phyloP scores from a whole-genome alignment of 2,113 vertebrate genomes.

The Nibea coibor region DNA sequence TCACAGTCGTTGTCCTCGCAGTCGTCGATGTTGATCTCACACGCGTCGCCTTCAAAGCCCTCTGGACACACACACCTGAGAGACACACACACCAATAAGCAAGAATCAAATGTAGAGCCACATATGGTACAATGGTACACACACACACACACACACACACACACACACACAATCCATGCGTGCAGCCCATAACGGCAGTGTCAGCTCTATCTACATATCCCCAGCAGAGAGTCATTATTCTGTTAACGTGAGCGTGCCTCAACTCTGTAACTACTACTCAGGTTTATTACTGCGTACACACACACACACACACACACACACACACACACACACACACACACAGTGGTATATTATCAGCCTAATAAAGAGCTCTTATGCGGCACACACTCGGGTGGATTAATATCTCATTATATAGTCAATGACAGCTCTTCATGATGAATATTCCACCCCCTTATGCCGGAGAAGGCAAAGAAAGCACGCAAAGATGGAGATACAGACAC shows the following conservation, averaged over 20 bases:
- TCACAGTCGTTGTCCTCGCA: constrained; percentile 99
- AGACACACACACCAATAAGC: constrained; percentile 61
- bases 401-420: constrained; percentile 72
- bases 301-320: background rate
- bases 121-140: background rate
- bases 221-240: constrained; percentile 61
- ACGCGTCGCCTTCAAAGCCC: constrained; percentile 95
- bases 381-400: constrained; percentile 66
- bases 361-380: constrained; percentile 75
- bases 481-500: constrained; percentile 29
- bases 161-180: background rate
- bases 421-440: constrained; percentile 56
- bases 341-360: constrained; percentile 55
- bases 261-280: constrained; percentile 58
- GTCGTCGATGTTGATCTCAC: constrained; percentile 97
- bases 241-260: constrained; percentile 57
- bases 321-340: constrained; percentile 6
- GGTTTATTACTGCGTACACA: constrained; percentile 40
- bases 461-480: constrained; percentile 12
- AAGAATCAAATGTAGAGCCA: background rate
- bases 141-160: background rate
- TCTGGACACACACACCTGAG: constrained; percentile 95
- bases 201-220: constrained; percentile 61
- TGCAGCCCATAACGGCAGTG: constrained; percentile 36
- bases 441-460: constrained; percentile 19